phyloP scores from a whole-genome alignment of 2,113 vertebrate genomes.

The Ornithorhynchus anatinus region DNA sequence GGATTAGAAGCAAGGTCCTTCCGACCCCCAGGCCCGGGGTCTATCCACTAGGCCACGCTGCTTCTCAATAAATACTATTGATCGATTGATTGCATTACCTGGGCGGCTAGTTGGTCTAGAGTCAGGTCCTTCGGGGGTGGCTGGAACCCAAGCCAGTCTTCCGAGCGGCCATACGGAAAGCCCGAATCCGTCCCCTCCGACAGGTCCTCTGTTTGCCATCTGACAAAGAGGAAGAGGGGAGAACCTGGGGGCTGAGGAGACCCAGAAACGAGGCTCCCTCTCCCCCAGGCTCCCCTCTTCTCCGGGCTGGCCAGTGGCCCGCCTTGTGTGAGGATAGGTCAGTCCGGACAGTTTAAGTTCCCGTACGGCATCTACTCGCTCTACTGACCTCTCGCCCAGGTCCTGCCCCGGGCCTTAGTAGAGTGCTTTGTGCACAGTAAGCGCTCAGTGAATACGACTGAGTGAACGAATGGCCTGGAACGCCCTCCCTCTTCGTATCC shows the following conservation, averaged over 20 bases:
- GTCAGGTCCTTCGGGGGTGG: constrained; percentile 4
- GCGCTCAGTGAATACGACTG: background rate
- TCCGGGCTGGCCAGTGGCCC: background rate
- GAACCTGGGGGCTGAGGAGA: background rate
- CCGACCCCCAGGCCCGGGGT: too few relatives aligned
- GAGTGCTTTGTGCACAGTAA: too few relatives aligned
- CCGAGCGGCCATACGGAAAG: constrained; percentile 37
- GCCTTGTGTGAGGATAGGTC: too few relatives aligned
- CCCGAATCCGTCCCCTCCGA: constrained; percentile 66
- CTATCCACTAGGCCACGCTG: too few relatives aligned
- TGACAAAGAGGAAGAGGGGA: constrained; percentile 25
- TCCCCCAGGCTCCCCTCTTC: background rate
- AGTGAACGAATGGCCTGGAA: background rate
- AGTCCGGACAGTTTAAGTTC: too few relatives aligned
- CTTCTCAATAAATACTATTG: too few relatives aligned
- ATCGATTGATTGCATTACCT: too few relatives aligned
- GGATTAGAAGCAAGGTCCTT: too few relatives aligned
- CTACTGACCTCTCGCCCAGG: background rate
- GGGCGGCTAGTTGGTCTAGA: background rate
- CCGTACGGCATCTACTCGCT: too few relatives aligned
- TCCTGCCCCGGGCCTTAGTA: background rate
- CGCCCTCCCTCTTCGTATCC: too few relatives aligned
- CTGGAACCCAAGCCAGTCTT: constrained; percentile 15
- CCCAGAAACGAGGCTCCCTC: background rate
- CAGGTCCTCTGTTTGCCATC: constrained; percentile 60